Conservation (phyloP, 2,113 vertebrate genomes). For the Oenanthe oenanthe region DNA sequence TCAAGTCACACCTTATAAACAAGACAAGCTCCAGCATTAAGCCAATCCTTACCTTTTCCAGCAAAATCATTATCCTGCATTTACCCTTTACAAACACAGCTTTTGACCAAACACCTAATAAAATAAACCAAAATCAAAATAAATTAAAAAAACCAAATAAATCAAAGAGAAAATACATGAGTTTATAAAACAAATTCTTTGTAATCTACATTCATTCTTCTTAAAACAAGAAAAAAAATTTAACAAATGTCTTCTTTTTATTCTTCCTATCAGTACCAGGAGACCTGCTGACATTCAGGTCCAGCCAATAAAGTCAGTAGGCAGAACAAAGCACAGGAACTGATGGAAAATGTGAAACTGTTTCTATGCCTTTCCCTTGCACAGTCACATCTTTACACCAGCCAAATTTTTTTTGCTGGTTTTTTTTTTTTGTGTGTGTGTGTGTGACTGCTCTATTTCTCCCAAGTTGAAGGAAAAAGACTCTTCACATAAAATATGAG, state of each 20-base stretch:
- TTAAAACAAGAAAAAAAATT: not conserved
- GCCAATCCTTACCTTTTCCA: not conserved
- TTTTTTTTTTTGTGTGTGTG: too few species aligned
- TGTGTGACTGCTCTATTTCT: not conserved
- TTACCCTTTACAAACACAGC: not conserved
- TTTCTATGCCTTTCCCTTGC: not conserved
- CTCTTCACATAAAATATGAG: not conserved
- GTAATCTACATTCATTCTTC: not conserved
- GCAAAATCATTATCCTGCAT: not conserved
- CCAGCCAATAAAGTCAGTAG: not conserved
- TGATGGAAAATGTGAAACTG: not conserved
- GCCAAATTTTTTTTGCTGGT: rapidly evolving
- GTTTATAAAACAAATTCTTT: not conserved
- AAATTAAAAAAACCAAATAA: not conserved
- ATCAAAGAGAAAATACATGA: not conserved
- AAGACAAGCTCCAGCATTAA: not conserved
- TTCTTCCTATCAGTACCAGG: not conserved
- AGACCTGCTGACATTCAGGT: not conserved
- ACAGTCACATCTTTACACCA: not conserved
- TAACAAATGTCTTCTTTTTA: not conserved
- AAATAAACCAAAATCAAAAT: not conserved
- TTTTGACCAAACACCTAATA: not conserved
- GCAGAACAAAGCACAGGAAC: not conserved
- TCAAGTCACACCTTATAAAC: not conserved
- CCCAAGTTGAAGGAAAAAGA: not conserved